A percentile compares a stretch with the other conserved stretches of the same genome.
Evolutionary conservation across 2,888 invertebrate genomes (phyloP).

Genomic region (Bibio marci): DNA sequence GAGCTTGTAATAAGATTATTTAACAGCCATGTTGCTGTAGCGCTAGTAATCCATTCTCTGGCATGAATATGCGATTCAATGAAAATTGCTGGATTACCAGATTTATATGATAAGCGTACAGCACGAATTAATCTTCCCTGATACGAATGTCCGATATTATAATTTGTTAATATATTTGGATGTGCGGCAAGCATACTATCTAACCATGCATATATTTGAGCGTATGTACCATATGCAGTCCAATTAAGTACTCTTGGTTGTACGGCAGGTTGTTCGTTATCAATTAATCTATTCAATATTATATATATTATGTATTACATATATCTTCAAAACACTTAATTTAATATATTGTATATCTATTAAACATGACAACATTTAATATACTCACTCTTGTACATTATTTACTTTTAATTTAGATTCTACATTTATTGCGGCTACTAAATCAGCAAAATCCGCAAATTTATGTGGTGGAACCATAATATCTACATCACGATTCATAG

Average conservation of each 20-base stretch:
- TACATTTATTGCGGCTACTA: neutral
- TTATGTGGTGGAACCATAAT: constrained; percentile 6
- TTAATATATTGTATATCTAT: too few relatives aligned
- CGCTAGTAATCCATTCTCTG: constrained; percentile 58
- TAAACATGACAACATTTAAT: too few relatives aligned
- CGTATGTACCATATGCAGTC: constrained; percentile 11
- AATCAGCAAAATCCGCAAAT: constrained; percentile 1
- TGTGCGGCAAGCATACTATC: constrained; percentile 27
- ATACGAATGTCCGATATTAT: constrained; percentile 29
- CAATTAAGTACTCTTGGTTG: constrained; percentile 16
- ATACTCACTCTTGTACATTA: constrained; percentile 5
- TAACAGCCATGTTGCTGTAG: constrained; percentile 49
- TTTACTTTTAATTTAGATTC: constrained; percentile 1
- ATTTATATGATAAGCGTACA: constrained; percentile 11
- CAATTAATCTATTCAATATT: constrained; percentile 21
- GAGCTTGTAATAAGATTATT: constrained; percentile 47
- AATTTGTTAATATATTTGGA: constrained; percentile 27
- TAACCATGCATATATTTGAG: constrained; percentile 33
- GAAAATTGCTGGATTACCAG: constrained; percentile 37
- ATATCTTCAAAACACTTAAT: too few relatives aligned
- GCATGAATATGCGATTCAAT: constrained; percentile 48
- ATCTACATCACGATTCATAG: neutral
- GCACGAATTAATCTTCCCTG: constrained; percentile 33
- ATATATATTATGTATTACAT: neutral
- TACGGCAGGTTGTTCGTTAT: constrained; percentile 10